Conservation (phyloP, 1,140 invertebrate genomes). For the Lerema accius region DNA sequence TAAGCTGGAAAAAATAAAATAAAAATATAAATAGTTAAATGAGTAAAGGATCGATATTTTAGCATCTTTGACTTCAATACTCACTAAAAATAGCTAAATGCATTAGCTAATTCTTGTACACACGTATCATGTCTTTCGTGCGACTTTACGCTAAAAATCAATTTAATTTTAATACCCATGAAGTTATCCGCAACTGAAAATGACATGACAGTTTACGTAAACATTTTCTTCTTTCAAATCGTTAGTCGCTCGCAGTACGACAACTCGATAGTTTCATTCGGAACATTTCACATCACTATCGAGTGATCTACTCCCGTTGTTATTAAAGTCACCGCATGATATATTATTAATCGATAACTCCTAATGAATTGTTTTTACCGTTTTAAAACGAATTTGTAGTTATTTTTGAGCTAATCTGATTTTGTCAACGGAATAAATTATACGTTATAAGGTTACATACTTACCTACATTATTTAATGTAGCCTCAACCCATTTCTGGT, state of each 20-base stretch:
- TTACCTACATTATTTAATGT: no score
- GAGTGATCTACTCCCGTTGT: conserved; percentile 59
- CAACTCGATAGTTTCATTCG: conserved; percentile 42
- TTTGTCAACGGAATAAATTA: conserved; percentile 29
- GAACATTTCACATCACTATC: conserved; percentile 52
- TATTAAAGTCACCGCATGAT: conserved; percentile 63
- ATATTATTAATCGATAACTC: conserved; percentile 63
- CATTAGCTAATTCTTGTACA: no score
- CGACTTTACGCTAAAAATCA: no score
- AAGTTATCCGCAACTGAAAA: no score
- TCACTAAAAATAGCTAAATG: no score
- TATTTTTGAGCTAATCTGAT: conserved; percentile 29
- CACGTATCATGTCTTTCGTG: no score
- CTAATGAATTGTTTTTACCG: conserved; percentile 53
- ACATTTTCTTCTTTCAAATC: background rate
- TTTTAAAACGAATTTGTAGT: conserved; percentile 33
- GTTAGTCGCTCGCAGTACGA: background rate
- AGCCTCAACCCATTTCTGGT: no score
- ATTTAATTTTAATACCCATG: no score
- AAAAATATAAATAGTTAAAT: no score
- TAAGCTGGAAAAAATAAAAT: conserved; percentile 1
- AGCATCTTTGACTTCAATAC: no score
- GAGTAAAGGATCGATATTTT: no score
- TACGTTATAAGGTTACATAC: background rate
- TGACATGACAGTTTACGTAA: no score